These are phyloP conservation scores for Pelobates fuscus DNA, from an alignment of 2,113 vertebrate genomes.

Conservation along the genomic window DNA sequence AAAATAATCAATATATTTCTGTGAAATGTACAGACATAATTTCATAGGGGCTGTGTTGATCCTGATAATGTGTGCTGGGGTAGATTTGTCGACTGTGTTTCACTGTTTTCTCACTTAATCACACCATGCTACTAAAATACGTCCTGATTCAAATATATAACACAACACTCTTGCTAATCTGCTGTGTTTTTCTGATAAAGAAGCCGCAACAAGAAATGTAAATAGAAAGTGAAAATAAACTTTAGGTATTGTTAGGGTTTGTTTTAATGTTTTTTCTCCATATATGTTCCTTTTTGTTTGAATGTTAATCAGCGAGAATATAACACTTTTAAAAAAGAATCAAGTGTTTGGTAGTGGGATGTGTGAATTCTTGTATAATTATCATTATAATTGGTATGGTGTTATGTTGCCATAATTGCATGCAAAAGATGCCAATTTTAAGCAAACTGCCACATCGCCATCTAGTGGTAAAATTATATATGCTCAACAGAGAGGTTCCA, in stretches of 20 bases:
- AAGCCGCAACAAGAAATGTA: neutral
- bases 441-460: conserved; percentile 26
- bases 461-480: conserved; percentile 13
- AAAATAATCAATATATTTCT: too few relatives aligned
- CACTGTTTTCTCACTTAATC: too few relatives aligned
- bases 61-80: too few relatives aligned
- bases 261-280: neutral
- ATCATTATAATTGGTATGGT: conserved; percentile 19
- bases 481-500: too few relatives aligned
- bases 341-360: conserved; percentile 38
- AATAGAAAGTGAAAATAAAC: neutral
- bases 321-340: conserved; percentile 37
- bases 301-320: conserved; percentile 25
- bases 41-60: too few relatives aligned
- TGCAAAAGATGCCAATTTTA: neutral
- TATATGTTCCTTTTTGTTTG: conserved; percentile 33
- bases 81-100: too few relatives aligned
- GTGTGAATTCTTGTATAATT: conserved; percentile 36
- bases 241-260: neutral
- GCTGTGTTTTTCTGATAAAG: too few relatives aligned
- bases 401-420: neutral
- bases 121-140: too few relatives aligned
- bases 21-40: too few relatives aligned
- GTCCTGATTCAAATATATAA: too few relatives aligned
- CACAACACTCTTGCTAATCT: too few relatives aligned